Evolutionary conservation across 2,113 vertebrate genomes (phyloP).

Genomic region (Siniperca knerii): DNA sequence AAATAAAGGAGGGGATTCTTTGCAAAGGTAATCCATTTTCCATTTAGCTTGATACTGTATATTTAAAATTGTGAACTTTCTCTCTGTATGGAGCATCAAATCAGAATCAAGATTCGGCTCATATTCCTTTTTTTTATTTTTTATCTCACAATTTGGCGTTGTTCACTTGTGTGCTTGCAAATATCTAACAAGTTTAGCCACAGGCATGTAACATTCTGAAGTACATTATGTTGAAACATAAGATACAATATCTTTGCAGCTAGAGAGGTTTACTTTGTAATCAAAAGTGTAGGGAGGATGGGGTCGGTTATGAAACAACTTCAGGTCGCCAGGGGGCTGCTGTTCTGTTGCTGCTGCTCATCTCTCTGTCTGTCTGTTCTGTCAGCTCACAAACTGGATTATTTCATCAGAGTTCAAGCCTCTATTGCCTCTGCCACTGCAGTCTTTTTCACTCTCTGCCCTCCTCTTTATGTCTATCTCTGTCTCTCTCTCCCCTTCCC

Average conservation of each 20-base stretch:
- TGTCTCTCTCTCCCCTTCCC: slow-evolving; percentile 34
- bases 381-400: slow-evolving; percentile 78
- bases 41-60: slow-evolving; percentile 20
- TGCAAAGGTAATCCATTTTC: slow-evolving; percentile 29
- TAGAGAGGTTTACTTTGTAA: slow-evolving; percentile 54
- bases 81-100: background rate
- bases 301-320: slow-evolving; percentile 73
- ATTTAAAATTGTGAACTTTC: slow-evolving; percentile 23
- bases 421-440: slow-evolving; percentile 82
- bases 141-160: background rate
- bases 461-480: slow-evolving; percentile 74
- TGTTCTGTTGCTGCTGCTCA: slow-evolving; percentile 62
- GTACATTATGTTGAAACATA: slow-evolving; percentile 32
- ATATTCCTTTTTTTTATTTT: background rate
- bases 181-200: slow-evolving; percentile 11
- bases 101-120: background rate
- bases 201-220: background rate
- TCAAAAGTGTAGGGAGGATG: slow-evolving; percentile 46
- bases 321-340: slow-evolving; percentile 65
- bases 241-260: slow-evolving; percentile 16
- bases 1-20: slow-evolving; percentile 56
- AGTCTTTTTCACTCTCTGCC: slow-evolving; percentile 77
- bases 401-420: slow-evolving; percentile 82
- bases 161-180: slow-evolving; percentile 1
- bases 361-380: slow-evolving; percentile 75